Evolutionary conservation across 2,797 vertebrate genomes (phyloP).

Genomic region (Euphonia xanthogaster): DNA sequence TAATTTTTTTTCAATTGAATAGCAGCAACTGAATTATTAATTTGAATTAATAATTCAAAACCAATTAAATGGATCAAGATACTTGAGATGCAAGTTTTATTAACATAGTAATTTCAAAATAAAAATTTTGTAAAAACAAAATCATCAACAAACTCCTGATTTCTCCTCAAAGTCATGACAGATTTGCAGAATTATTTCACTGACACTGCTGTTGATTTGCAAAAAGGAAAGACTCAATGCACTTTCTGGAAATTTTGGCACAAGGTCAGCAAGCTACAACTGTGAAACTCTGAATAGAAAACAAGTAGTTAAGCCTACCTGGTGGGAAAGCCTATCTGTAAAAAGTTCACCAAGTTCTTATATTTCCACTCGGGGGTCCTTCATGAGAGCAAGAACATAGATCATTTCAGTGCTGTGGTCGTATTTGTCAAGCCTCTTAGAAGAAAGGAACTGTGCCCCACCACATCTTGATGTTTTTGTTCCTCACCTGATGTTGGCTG

Average conservation of each 20-base stretch:
- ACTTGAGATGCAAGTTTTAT: background rate
- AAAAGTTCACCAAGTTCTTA: background rate
- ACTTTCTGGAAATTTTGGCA: background rate
- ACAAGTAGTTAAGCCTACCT: background rate
- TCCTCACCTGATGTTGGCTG: slow-evolving; percentile 89
- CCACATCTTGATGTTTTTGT: background rate
- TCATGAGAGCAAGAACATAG: background rate
- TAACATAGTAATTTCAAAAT: background rate
- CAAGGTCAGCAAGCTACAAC: background rate
- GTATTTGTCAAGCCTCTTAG: background rate
- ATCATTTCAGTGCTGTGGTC: background rate
- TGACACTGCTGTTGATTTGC: background rate
- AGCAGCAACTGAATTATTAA: background rate
- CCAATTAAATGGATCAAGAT: background rate
- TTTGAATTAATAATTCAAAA: background rate
- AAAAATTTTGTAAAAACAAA: background rate
- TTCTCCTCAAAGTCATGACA: background rate
- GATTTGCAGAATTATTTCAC: background rate
- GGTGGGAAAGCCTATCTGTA: too few relatives aligned
- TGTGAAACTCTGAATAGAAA: background rate
- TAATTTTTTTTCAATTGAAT: background rate
- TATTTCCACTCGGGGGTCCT: background rate
- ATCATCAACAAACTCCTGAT: background rate
- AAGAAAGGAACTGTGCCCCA: background rate
- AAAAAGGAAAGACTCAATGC: background rate